Evolutionary conservation across 2,888 invertebrate species (phyloP), one percentile per base, ranked within the genome.

Genomic region (Caenorhabditis afra): DNA sequence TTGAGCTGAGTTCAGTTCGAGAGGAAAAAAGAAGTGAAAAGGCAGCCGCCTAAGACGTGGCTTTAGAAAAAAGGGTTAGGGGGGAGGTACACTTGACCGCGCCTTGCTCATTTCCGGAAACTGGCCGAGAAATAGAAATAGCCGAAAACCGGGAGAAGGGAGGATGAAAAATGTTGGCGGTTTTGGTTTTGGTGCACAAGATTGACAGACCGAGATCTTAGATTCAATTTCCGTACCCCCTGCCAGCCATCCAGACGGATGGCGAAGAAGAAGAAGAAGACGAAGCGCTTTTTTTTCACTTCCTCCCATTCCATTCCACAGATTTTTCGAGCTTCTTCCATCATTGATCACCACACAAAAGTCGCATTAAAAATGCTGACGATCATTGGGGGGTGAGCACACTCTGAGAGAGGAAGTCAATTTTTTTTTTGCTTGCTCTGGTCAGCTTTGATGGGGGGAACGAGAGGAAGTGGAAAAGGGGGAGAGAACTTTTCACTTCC

Each of bases 21-120:
- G 52, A 39, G 50, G 41, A 41, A 41, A 14, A 41, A 41, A 14
- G 41, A 41, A 14, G 41, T 8, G 37, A 12, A 18, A 45, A 29
- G 8, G 18, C 7, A 44, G 44, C 41, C 18, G 66, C 39, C 39
- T 65, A 16, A 65, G 44, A 65, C 65, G 65, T 53, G 65, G 65
- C 53, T 65, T 65, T 53, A 41, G 16, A 16, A 47, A 50, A 44
- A 44, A 41, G 16, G n/a, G n/a, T n/a, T n/a, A n/a, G n/a, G n/a
- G n/a, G n/a, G n/a, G n/a, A n/a, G n/a, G n/a, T n/a, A n/a, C n/a
- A n/a, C n/a, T n/a, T n/a, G n/a, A n/a, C n/a, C n/a, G n/a, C n/a
- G n/a, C n/a, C n/a, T n/a, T n/a, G n/a, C n/a, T n/a, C n/a, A n/a
- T n/a, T n/a, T n/a, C n/a, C 53, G 50, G 62, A 50, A 62, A 18